These are phyloP conservation scores for Catocala nupta DNA, from an alignment of 2,888 invertebrate genomes.

Conservation along the genomic window DNA sequence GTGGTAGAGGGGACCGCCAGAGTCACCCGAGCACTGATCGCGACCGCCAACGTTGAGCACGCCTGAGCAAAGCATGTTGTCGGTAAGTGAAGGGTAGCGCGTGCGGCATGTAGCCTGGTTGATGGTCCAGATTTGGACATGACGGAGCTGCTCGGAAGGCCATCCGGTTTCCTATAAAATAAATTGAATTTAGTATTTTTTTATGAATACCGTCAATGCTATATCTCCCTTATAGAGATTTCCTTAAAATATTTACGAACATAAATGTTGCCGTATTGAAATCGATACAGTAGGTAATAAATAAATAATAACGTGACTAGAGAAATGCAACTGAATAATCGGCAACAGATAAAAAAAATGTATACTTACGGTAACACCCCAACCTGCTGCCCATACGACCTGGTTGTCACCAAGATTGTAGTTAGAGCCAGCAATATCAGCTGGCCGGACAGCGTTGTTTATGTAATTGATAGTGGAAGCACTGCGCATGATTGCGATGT, in stretches of 20 bases:
- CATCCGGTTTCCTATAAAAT: conserved; percentile 31
- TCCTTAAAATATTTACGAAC: no score
- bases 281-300: no score
- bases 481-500: conserved; percentile 67
- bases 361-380: conserved; percentile 63
- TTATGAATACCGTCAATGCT: no score
- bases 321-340: no score
- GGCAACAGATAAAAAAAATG: no score
- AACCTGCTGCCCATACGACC: conserved; percentile 65
- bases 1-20: conserved; percentile 64
- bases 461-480: conserved; percentile 9
- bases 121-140: conserved; percentile 60
- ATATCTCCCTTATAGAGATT: no score
- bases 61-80: conserved; percentile 56
- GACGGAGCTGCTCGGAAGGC: conserved; percentile 55
- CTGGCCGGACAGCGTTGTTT: conserved; percentile 46
- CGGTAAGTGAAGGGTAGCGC: conserved; percentile 51
- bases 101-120: conserved; percentile 55
- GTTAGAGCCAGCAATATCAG: conserved; percentile 58
- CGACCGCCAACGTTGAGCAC: conserved; percentile 59
- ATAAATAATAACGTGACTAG: no score
- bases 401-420: conserved; percentile 60
- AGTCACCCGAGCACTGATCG: conserved; percentile 60
- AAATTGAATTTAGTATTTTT: conserved; percentile 3
- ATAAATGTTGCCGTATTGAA: no score